Evolutionary conservation across 2,797 vertebrate genomes (phyloP), one percentile per base, ranked within the genome.

Genomic region (Lagorchestes hirsutus): DNA sequence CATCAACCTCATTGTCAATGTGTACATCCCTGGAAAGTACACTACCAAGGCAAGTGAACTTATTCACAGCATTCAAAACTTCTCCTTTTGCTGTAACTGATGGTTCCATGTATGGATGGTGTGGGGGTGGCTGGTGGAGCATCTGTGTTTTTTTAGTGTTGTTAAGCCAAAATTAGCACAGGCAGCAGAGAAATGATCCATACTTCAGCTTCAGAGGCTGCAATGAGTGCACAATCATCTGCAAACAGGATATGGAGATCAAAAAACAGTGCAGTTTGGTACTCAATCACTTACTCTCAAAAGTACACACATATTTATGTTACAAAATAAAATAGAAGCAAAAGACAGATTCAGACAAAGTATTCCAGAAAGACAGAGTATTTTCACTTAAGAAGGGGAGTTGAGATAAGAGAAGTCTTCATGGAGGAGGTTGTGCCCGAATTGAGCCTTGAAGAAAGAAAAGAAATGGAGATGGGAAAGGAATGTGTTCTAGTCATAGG

Each of bases 281-380:
- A 34, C 40, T 67, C 29, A 58, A 13, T 34, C 28, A 22, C 90
- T 90, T 95, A 50, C 8, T 34, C 58, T 93, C 67, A 22, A 56
- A 55, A 31, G 40, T 6, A 22, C 92, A 54, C 29, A 57, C 10
- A 52, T 24, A 46, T 54, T 94, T 18, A 67, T 0, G 8, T 27
- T 90, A 46, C 55, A 96, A 91, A 55, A 55, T 52, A 94, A 52
- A 93, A 6, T 18, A 57, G 87, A 93, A n/a, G 22, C 31, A 93
- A 54, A 1, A 58, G 54, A 90, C 22, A 56, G 95, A 95, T 40
- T 46, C 62, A 54, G 57, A 67, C 12, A 28, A 91, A 92, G 52
- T 13, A 92, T 91, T 94, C 58, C 46, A 92, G 91, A 74, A 24
- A 67, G 58, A 94, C 50, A 54, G 46, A 96, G 34, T 0, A 11